Conservation (phyloP, 2,888 invertebrate species). For the Emmelina monodactyla region DNA sequence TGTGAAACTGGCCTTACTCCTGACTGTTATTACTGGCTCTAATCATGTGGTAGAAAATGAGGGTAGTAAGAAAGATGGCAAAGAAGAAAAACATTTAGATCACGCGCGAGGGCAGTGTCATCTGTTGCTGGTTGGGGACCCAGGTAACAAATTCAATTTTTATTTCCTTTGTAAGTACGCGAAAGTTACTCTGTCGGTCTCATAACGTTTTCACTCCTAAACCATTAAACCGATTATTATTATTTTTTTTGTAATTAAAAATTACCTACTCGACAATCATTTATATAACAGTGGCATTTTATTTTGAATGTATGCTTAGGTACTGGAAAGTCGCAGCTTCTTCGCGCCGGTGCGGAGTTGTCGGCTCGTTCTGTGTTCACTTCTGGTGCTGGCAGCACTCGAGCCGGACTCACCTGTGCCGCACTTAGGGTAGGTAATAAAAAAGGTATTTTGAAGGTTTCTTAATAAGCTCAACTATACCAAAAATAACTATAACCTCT, state of each 20-base stretch:
- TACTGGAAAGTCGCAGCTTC: slow-evolving; percentile 87
- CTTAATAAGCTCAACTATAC: too few relatives aligned
- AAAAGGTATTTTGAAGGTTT: too few relatives aligned
- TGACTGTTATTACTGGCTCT: slow-evolving; percentile 64
- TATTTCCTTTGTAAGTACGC: too few relatives aligned
- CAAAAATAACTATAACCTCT: too few relatives aligned
- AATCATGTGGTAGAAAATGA: slow-evolving; percentile 36
- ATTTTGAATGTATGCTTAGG: too few relatives aligned
- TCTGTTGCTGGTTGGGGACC: slow-evolving; percentile 85
- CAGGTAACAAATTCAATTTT: slow-evolving; percentile 58
- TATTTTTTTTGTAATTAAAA: too few relatives aligned
- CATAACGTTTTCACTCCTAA: too few relatives aligned
- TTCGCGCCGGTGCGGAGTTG: slow-evolving; percentile 70
- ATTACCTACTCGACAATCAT: too few relatives aligned
- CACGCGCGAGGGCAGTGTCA: slow-evolving; percentile 82
- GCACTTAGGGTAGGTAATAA: slow-evolving; percentile 75
- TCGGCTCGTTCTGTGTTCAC: slow-evolving; percentile 81
- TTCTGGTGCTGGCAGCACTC: slow-evolving; percentile 85
- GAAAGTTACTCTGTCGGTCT: too few relatives aligned
- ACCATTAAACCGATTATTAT: too few relatives aligned
- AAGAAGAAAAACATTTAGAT: slow-evolving; percentile 63
- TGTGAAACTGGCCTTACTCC: slow-evolving; percentile 84
- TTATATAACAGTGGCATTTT: too few relatives aligned
- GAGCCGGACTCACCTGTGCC: slow-evolving; percentile 88
- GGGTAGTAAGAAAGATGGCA: slow-evolving; percentile 32